Evolutionary conservation across 2,888 invertebrate species (phyloP).

Genomic region (Chesias legatella): DNA sequence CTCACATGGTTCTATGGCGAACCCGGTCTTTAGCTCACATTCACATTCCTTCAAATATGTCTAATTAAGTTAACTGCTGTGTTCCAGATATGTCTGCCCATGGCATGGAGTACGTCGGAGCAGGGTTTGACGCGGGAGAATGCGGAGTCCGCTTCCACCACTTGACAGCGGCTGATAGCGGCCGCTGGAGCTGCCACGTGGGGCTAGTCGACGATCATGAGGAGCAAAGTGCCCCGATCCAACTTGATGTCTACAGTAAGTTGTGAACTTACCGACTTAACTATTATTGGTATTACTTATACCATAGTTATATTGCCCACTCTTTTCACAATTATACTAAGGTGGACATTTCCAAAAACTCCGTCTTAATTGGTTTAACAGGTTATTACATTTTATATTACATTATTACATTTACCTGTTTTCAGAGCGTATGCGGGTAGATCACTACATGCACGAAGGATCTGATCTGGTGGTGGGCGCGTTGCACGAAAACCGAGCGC

Average conservation of each 20-base stretch:
- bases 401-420: constrained; percentile 7
- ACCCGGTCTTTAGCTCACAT: too few relatives aligned
- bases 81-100: constrained; percentile 36
- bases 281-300: too few relatives aligned
- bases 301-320: too few relatives aligned
- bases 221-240: constrained; percentile 36
- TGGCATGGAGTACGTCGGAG: constrained; percentile 49
- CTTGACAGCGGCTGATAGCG: constrained; percentile 39
- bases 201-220: constrained; percentile 35
- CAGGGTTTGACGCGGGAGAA: constrained; percentile 65
- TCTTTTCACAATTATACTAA: too few relatives aligned
- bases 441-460: constrained; percentile 19
- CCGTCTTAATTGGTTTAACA: too few relatives aligned
- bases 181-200: constrained; percentile 63
- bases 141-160: constrained; percentile 50
- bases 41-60: too few relatives aligned
- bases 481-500: constrained; percentile 27
- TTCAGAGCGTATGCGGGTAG: constrained; percentile 39
- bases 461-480: constrained; percentile 34
- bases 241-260: constrained; percentile 37
- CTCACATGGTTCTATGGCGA: too few relatives aligned
- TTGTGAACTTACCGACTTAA: not conserved
- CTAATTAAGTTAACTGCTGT: not conserved
- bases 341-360: too few relatives aligned
- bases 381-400: too few relatives aligned